Evolutionary conservation across 2,797 vertebrate species (phyloP).

Genomic region (Dermochelys coriacea): DNA sequence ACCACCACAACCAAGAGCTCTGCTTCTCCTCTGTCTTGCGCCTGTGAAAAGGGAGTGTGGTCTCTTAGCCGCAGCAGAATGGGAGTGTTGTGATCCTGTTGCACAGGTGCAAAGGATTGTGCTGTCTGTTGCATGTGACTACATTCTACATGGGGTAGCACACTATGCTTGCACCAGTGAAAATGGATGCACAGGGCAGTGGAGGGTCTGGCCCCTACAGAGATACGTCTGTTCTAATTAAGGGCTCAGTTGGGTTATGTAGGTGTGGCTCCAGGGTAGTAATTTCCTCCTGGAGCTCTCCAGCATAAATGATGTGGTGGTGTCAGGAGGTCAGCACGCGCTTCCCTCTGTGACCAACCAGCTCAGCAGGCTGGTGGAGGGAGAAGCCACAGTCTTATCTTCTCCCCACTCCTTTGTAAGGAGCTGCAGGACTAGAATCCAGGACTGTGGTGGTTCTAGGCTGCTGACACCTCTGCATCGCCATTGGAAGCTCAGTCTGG

Average conservation of each 20-base stretch:
- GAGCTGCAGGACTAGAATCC: not conserved
- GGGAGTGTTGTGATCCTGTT: too few species aligned
- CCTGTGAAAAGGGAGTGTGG: too few species aligned
- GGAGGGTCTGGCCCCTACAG: not conserved
- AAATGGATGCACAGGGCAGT: not conserved
- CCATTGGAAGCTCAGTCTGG: not conserved
- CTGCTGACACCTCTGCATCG: fast-evolving
- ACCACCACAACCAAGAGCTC: not conserved
- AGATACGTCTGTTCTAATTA: not conserved
- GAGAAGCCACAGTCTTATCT: not conserved
- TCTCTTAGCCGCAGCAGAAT: not conserved
- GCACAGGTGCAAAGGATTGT: not conserved
- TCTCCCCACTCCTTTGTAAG: not conserved
- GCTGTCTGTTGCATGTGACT: not conserved
- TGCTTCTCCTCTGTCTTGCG: not conserved
- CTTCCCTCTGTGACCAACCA: not conserved
- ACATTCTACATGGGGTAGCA: not conserved
- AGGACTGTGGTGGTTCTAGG: too few species aligned
- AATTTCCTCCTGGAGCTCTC: not conserved
- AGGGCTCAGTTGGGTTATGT: not conserved
- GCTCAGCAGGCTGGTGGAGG: not conserved
- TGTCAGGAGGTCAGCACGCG: not conserved
- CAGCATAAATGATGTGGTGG: not conserved
- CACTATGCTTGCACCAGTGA: not conserved
- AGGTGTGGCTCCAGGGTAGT: not conserved